Evolutionary conservation across 2,888 invertebrate species (phyloP), one percentile per base, ranked within the genome.

Genomic region (Celastrina argiolus): DNA sequence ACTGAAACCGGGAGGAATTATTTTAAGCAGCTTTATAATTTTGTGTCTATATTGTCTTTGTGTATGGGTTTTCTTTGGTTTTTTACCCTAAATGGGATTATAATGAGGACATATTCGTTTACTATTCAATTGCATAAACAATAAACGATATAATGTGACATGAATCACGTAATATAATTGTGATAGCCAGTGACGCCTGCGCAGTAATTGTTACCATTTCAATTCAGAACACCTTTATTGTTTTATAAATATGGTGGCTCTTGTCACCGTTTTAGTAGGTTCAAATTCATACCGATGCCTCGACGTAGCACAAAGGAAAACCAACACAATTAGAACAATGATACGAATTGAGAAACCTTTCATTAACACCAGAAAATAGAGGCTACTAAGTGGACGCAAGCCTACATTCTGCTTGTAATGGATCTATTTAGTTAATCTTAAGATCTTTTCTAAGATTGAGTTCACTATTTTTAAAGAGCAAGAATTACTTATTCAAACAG

Each of bases 191-290:
- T 51, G 51, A 51, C 51, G 51, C 5, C 6, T 26, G 10, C 22
- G 51, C 51, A 26, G 10, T 51, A 12, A 51, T 51, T 51, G 51
- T 51, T 51, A 26, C 5, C 51, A 51, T 51, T 26, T 22, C 51
- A 51, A 51, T 51, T 51, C 51, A 22, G 51, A 51, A 51, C 51
- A 14, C 51, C 26, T 51, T 51, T 14, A 51, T 51, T 51, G 51
- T 51, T 51, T 51, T 51, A 51, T 51, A 51, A 51, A 51, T 51
- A 51, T 51, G 51, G 51, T 8, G 12, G 22, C 22, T 5, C 51
- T 45, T 26, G 22, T 51, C 5, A 5, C 22, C 14, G 51, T 51
- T 51, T 26, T 12, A 22, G 22, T 18, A 22, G 16, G 51, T 26
- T 4, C 51, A 12, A 22, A 51, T 22, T 51, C 22, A 5, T 36